These are phyloP conservation scores for Acleris cristana DNA, from an alignment of 2,888 invertebrate species.

Conservation along the genomic window DNA sequence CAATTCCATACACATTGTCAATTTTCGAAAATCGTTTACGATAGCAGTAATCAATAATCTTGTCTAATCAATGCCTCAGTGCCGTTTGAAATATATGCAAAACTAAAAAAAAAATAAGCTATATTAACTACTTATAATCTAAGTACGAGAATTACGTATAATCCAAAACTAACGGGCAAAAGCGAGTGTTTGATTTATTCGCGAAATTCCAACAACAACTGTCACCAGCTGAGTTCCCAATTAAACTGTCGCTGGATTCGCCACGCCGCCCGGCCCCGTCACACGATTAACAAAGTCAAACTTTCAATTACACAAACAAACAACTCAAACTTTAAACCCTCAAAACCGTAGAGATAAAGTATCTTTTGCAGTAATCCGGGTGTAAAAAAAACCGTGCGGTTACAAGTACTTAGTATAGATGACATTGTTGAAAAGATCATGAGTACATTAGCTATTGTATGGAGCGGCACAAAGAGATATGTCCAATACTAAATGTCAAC, in stretches of 20 bases:
- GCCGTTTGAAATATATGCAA: too few species aligned
- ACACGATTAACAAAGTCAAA: constrained; percentile 79
- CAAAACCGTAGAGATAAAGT: constrained; percentile 18
- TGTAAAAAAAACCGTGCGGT: constrained; percentile 41
- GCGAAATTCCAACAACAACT: constrained; percentile 27
- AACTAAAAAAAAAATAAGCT: too few species aligned
- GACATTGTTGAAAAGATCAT: constrained; percentile 79
- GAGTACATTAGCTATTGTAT: constrained; percentile 79
- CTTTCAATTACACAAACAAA: constrained; percentile 69
- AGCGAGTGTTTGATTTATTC: not conserved
- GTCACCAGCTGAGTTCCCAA: constrained; percentile 61
- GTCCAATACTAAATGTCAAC: constrained; percentile 70
- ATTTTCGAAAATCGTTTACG: too few species aligned
- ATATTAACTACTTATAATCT: too few species aligned
- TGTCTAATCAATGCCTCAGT: too few species aligned
- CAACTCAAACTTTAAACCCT: constrained; percentile 36
- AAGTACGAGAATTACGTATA: too few species aligned
- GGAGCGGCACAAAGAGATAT: constrained; percentile 58
- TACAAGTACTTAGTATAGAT: constrained; percentile 76
- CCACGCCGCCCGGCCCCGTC: constrained; percentile 70
- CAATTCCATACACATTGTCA: too few species aligned
- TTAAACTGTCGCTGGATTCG: constrained; percentile 63
- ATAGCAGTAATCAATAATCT: too few species aligned
- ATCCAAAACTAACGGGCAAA: too few species aligned
- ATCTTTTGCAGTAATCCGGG: not conserved